These are phyloP conservation scores for Araneus ventricosus DNA, from an alignment of 1,140 invertebrate species.

Conservation along the genomic window DNA sequence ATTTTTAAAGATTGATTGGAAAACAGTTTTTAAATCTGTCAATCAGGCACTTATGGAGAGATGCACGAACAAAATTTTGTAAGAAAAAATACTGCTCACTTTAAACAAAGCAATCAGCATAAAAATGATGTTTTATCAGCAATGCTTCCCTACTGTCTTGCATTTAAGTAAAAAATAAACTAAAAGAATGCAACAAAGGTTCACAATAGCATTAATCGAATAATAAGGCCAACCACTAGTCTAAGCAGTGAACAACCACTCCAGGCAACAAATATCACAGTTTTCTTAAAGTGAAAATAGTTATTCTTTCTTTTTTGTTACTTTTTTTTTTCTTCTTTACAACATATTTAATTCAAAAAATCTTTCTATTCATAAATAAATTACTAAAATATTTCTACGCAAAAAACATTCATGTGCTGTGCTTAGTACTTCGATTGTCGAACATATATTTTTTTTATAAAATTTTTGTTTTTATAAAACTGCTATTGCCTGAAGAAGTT, in stretches of 20 bases:
- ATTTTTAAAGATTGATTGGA: background rate
- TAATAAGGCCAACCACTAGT: constrained; percentile 61
- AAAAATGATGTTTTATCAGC: background rate
- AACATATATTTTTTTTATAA: background rate
- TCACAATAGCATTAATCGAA: constrained; percentile 25
- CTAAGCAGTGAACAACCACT: constrained; percentile 47
- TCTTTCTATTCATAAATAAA: constrained; percentile 13
- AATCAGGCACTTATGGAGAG: background rate
- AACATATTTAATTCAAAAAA: constrained; percentile 2
- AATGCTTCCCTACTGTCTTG: constrained; percentile 42
- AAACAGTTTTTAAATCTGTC: background rate
- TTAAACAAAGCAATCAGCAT: background rate
- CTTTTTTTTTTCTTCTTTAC: background rate
- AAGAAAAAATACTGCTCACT: background rate
- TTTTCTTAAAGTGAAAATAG: constrained; percentile 53
- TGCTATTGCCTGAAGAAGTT: background rate
- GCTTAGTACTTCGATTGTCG: constrained; percentile 32
- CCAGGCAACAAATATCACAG: constrained; percentile 72
- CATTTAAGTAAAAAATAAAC: constrained; percentile 52
- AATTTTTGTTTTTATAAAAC: too few species aligned
- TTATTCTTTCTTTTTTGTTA: background rate
- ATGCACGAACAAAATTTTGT: background rate
- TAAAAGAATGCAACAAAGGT: constrained; percentile 43
- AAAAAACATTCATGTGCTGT: background rate
- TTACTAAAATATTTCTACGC: constrained; percentile 37